Evolutionary conservation across 2,113 vertebrate species (phyloP).

Genomic region (Pachycephala philippinensis): DNA sequence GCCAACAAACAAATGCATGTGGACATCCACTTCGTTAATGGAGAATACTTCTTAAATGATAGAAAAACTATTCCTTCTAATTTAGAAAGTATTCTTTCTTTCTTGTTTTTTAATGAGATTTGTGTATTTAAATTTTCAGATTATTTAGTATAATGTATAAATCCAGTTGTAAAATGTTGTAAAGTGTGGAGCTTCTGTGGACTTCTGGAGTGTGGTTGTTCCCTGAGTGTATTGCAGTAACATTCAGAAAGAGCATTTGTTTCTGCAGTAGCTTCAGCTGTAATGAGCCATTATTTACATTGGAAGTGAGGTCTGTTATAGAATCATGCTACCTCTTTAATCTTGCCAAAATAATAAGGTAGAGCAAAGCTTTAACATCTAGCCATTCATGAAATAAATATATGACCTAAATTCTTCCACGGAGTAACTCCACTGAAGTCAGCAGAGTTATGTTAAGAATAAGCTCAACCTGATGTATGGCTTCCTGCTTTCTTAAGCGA

Average conservation of each 20-base stretch:
- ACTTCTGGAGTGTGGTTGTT: neutral
- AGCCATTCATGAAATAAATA: constrained; percentile 33
- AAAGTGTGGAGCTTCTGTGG: neutral
- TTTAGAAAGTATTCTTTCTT: neutral
- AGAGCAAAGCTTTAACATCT: constrained; percentile 8
- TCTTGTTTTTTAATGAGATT: neutral
- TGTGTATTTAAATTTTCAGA: neutral
- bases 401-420: constrained; percentile 35
- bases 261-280: neutral
- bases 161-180: neutral
- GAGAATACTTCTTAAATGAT: neutral
- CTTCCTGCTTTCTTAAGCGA: neutral
- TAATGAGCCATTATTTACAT: neutral
- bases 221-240: neutral
- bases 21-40: neutral
- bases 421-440: constrained; percentile 1
- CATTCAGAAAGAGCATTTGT: neutral
- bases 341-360: constrained; percentile 7
- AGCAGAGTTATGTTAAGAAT: constrained; percentile 35
- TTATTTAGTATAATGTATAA: neutral
- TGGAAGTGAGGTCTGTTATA: neutral
- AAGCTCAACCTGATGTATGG: constrained; percentile 20
- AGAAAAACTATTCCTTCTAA: neutral
- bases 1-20: neutral
- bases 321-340: neutral